A percentile compares a stretch with the other conserved stretches of the same genome.
These are phyloP conservation scores for Orchestia grillus DNA, from an alignment of 1,140 invertebrate genomes.

Conservation along the genomic window DNA sequence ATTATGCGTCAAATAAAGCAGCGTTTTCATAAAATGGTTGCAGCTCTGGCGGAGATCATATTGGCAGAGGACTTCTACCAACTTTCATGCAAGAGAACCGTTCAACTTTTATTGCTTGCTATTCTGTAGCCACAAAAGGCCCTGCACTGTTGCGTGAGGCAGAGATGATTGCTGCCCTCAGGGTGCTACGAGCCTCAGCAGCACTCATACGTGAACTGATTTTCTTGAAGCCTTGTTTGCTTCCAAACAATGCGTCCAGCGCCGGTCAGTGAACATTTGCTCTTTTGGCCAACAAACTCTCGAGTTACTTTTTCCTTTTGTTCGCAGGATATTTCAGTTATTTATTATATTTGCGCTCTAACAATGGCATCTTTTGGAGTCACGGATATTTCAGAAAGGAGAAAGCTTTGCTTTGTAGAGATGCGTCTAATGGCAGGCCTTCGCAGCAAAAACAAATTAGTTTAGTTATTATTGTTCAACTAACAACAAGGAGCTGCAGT, in stretches of 20 bases:
- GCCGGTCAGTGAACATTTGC: not conserved
- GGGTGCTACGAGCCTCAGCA: not conserved
- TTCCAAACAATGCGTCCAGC: not conserved
- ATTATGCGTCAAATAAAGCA: not conserved
- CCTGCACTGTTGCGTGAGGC: not conserved
- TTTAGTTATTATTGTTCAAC: not conserved
- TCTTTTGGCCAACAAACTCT: not conserved
- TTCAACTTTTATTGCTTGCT: constrained; percentile 1
- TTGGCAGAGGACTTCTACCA: not conserved
- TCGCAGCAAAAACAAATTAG: not conserved
- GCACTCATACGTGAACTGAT: not conserved
- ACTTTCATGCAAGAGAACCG: not conserved
- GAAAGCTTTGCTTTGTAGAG: not conserved
- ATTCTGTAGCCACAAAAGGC: not conserved
- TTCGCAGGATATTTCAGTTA: not conserved
- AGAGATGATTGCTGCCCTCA: not conserved
- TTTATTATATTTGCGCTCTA: not conserved
- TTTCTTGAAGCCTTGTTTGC: not conserved
- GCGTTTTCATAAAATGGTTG: not conserved
- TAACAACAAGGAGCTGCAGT: not conserved
- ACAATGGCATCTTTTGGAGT: not conserved
- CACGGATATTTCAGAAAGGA: not conserved
- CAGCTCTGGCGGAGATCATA: not conserved
- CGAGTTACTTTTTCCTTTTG: not conserved
- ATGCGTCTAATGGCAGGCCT: not conserved